Evolutionary conservation across 2,797 vertebrate genomes (phyloP), one percentile per base, ranked within the genome.

Genomic region (Toxotes lorentzi): DNA sequence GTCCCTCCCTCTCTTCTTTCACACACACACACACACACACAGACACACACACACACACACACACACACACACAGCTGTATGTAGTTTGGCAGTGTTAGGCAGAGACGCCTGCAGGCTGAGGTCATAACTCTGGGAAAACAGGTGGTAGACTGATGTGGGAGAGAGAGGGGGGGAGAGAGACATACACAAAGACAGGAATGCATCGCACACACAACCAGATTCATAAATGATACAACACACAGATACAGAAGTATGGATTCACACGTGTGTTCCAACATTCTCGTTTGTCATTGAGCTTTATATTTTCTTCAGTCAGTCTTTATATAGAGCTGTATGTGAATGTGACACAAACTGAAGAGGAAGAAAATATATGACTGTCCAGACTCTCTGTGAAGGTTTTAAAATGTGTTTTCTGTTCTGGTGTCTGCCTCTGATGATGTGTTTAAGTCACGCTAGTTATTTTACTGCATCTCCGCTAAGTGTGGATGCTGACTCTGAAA

Each of bases 61-160:
- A 69, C 67, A 73, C 76, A 82, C 62, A 58, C 79, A 78, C 80
- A 80, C 91, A 92, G 91, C 91, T 93, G 92, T 82, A 86, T 92
- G 90, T 88, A 92, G 89, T 93, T 93, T 90, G 84, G 90, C 88
- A 82, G 82, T 81, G 78, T 78, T 78, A 61, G 77, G 86, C 82
- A 81, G 83, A 91, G 88, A 89, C 71, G 88, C 89, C 84, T 92
- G 83, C 73, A 85, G 89, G 83, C 85, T 93, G 91, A 93, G 90
- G 88, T 93, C 91, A 93, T 89, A 84, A 88, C 89, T 89, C 80
- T 90, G 85, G 82, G 90, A 91, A 89, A 93, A 92, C 92, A 93
- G 91, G 92, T 93, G 92, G 88, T 81, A 85, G 81, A 85, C 92
- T 83, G 89, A 91, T 94, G 92, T 88, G 76, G 74, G 69, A 62